Evolutionary conservation across 1,140 invertebrate species (phyloP), one percentile per base, ranked within the genome.

Genomic region (Ceratosolen fusciceps): DNA sequence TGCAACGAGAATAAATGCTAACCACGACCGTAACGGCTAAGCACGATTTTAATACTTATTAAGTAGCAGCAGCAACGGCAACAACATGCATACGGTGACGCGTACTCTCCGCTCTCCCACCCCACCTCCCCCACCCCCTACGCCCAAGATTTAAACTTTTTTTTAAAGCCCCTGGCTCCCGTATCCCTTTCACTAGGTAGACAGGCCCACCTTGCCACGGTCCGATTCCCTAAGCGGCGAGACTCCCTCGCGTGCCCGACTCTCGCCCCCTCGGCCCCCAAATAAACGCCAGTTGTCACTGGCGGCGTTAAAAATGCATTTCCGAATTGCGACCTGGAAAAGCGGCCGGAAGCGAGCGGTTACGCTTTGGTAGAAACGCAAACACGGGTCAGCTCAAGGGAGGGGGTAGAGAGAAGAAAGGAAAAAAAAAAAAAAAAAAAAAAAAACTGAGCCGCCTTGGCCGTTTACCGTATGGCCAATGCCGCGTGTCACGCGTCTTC

Each of bases 321-420:
- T 80, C 58, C 73, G 75, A 81, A 84, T 54, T 81, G 80, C 65
- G 26, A 70, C 31, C 65, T 81, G 72, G 77, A 81, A 82, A 79
- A 74, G 65, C 68, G n/a, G 29, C 81, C 81, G 81, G 83, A 82
- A 82, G 81, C 65, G 52, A 82, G 70, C 82, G 81, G 84, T 84
- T 84, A 82, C 78, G 80, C 47, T 82, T 87, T 85, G 82, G 86
- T 84, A 83, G 83, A 86, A 85, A 85, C 82, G 83, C 77, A 83
- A 82, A 82, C 77, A 83, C 39, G 39, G 34, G 7, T 5, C n/a
- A n/a, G n/a, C n/a, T n/a, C n/a, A n/a, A n/a, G n/a, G n/a, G n/a
- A n/a, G n/a, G 19, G 49, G 10, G 39, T 10, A 19, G 19, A 31
- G 29, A 26, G 14, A 24, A n/a, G 24, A n/a, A n/a, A 26, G 72